A percentile compares a stretch with the other conserved stretches of the same genome.
Evolutionary conservation across 2,888 invertebrate species (phyloP).

Genomic region (Sarcophaga caerulescens): DNA sequence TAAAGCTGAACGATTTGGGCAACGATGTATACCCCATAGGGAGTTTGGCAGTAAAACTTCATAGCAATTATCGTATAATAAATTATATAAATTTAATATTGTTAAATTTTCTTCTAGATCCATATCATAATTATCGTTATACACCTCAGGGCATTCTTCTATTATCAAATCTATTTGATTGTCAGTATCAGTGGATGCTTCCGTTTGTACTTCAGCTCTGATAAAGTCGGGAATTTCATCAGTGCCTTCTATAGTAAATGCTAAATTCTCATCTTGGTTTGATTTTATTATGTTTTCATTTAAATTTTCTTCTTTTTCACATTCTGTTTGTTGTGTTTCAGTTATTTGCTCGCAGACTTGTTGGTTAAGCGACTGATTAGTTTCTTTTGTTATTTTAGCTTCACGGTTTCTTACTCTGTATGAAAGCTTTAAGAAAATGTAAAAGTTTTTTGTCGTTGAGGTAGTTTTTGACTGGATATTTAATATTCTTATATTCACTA

Average conservation of each 20-base stretch:
- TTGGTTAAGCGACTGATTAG: neutral
- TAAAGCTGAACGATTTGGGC: slow-evolving; percentile 70
- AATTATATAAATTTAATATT: slow-evolving; percentile 66
- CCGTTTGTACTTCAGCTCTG: neutral
- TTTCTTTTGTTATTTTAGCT: neutral
- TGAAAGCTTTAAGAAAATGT: slow-evolving; percentile 12
- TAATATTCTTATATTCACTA: neutral
- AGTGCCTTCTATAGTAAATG: neutral
- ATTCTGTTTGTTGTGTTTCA: neutral
- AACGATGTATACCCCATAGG: slow-evolving; percentile 74
- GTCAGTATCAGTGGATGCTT: neutral
- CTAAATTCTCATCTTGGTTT: neutral
- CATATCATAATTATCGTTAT: neutral
- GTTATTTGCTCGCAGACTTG: slow-evolving; percentile 2
- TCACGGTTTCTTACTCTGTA: slow-evolving; percentile 7
- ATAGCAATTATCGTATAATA: slow-evolving; percentile 71
- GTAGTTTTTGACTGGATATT: neutral
- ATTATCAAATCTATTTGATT: slow-evolving; percentile 4
- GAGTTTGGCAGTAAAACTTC: slow-evolving; percentile 72
- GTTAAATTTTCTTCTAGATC: neutral
- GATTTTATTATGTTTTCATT: neutral
- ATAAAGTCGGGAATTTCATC: neutral
- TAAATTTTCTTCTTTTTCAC: neutral
- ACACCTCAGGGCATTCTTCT: neutral
- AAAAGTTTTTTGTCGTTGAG: neutral